Base-by-base conservation (phyloP, 1,140 invertebrate species). In the Drosophila carrolli region DNA sequence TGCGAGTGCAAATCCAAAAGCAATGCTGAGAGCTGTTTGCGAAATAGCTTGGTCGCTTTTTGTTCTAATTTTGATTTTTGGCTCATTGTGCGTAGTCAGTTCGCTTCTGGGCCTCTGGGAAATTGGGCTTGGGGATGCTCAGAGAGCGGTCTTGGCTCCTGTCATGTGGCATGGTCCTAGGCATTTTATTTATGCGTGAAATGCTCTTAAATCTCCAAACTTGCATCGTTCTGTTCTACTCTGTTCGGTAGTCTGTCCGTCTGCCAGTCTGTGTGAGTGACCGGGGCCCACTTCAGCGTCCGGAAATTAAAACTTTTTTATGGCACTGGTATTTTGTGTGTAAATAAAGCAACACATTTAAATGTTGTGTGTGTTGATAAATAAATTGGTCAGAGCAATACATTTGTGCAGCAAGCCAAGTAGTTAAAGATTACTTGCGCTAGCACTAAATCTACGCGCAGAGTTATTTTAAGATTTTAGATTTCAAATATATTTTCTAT, bases 241-340 rank as follows among this genome's bases (percentile, higher is more conserved):
- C 50, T 48, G 68, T 57, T 13, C 14, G 7, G 29, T 58, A 51
- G 74, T 62, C 38, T 9, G 38, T 14, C n/a, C 61, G 61, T 58
- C 58, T 61, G 53, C 48, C 35, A 55, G 55, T 74, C 10, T 46
- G 48, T 38, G 41, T 29, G 19, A 43, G 13, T 61, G 29, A 56
- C 50, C 70, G 60, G 57, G 68, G 60, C 48, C 44, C 68, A 75
- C 74, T 81, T 82, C 65, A 71, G 53, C 50, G 60, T 66, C 37
- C 68, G 80, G 78, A 82, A 81, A 82, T 81, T 83, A 71, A 61
- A 83, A 75, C 63, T 74, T 81, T 81, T 81, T 77, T 80, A 79
- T 81, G 78, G 75, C 57, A 55, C 53, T 78, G 68, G 46, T 58
- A 62, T 59, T 71, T 57, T 56, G 57, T 70, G 55, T 67, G 62